Evolutionary conservation across 2,888 invertebrate genomes (phyloP).

Genomic region (Drosophila flavopinicola): DNA sequence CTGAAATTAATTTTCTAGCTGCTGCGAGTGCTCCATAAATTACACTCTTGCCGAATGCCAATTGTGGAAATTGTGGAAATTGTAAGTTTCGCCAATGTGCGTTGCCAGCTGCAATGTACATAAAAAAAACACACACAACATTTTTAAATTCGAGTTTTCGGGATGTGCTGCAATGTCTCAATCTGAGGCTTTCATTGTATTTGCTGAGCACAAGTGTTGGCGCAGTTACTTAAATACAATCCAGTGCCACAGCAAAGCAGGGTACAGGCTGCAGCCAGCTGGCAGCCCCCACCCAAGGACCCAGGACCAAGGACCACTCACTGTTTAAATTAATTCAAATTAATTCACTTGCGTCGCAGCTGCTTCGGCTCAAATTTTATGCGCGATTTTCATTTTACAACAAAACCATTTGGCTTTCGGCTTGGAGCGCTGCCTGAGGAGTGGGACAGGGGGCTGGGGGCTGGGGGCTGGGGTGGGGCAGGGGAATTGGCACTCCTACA

Average conservation of each 20-base stretch:
- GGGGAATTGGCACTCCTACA: conserved; percentile 15
- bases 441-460: not conserved
- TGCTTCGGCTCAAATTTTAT: conserved; percentile 79
- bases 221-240: conserved; percentile 73
- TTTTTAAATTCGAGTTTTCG: conserved; percentile 61
- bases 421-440: too few relatives aligned
- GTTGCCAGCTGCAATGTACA: conserved; percentile 55
- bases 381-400: conserved; percentile 76
- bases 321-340: conserved; percentile 80
- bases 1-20: not conserved
- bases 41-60: conserved; percentile 3
- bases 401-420: conserved; percentile 63
- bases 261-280: conserved; percentile 25
- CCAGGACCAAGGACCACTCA: conserved; percentile 25
- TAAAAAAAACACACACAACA: conserved; percentile 39
- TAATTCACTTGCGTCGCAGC: conserved; percentile 81
- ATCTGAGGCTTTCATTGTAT: conserved; percentile 32
- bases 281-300: not conserved
- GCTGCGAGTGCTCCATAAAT: conserved; percentile 8
- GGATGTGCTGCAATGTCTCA: conserved; percentile 64
- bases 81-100: conserved; percentile 29
- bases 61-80: conserved; percentile 7
- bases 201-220: conserved; percentile 65
- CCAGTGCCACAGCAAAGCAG: conserved; percentile 5
- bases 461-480: not conserved